Evolutionary conservation across 2,888 invertebrate genomes (phyloP).

Genomic region (Lydus trimaculatus): DNA sequence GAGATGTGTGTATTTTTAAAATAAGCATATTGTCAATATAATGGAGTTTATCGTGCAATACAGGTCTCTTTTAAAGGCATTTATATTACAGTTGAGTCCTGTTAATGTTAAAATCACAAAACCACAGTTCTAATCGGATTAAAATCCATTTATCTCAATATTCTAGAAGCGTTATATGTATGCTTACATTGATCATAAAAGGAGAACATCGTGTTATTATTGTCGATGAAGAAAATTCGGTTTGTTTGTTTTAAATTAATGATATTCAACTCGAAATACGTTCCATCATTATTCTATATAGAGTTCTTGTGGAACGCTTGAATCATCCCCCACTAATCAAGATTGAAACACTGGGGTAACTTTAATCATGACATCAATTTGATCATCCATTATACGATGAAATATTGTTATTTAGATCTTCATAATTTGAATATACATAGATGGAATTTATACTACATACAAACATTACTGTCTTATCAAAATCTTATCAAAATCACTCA

Average conservation of each 20-base stretch:
- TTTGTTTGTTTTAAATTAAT: not conserved
- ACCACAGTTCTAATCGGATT: not conserved
- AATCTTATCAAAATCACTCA: no score
- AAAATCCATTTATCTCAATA: not conserved
- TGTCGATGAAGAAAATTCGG: not conserved
- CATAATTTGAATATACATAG: not conserved
- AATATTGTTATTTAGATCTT: not conserved
- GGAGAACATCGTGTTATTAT: not conserved
- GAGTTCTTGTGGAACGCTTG: not conserved
- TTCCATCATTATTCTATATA: not conserved
- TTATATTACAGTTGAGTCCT: constrained; percentile 23
- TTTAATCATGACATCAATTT: constrained; percentile 5
- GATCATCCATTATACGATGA: constrained; percentile 5
- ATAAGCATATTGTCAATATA: constrained; percentile 33
- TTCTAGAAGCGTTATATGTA: not conserved
- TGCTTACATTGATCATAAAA: not conserved
- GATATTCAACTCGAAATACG: not conserved
- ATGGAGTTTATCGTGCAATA: constrained; percentile 21
- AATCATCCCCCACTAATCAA: not conserved
- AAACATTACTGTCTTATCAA: not conserved
- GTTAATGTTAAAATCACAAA: not conserved
- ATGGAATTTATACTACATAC: not conserved
- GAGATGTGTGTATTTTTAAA: constrained; percentile 8
- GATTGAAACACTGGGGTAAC: not conserved
- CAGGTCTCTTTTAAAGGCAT: constrained; percentile 20